Conservation (phyloP, 1,140 invertebrate genomes). For the Phortica variegata region DNA sequence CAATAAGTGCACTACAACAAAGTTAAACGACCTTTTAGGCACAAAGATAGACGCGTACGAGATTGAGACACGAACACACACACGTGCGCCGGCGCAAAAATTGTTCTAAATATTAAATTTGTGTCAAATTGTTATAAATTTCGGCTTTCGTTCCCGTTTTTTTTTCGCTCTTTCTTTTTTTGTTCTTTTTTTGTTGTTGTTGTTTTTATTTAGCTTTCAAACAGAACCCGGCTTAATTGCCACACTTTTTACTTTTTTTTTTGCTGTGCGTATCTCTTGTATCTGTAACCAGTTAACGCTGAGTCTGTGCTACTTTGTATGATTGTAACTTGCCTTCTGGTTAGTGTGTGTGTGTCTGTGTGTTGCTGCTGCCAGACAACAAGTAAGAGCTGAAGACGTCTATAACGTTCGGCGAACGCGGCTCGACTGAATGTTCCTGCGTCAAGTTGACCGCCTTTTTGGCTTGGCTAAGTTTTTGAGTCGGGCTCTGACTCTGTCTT, state of each 20-base stretch:
- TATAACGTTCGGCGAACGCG: slow-evolving; percentile 43
- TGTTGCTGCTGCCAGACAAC: slow-evolving; percentile 6
- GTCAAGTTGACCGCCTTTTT: slow-evolving; percentile 46
- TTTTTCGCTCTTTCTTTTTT: slow-evolving; percentile 2
- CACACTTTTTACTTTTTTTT: slow-evolving; percentile 8
- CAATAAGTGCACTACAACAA: not conserved
- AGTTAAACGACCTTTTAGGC: not conserved
- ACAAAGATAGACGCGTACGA: not conserved
- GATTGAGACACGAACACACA: not conserved
- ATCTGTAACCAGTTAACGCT: not conserved
- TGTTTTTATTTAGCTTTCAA: too few relatives aligned
- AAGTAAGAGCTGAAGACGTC: slow-evolving; percentile 29
- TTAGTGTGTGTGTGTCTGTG: slow-evolving; percentile 6
- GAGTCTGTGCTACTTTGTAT: not conserved
- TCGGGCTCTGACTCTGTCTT: not conserved
- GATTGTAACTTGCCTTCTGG: slow-evolving; percentile 1
- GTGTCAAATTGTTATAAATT: too few relatives aligned
- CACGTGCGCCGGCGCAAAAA: too few relatives aligned
- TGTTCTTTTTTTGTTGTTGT: slow-evolving; percentile 2
- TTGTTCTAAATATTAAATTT: too few relatives aligned
- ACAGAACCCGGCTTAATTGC: too few relatives aligned
- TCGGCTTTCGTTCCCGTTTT: too few relatives aligned
- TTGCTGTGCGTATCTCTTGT: not conserved
- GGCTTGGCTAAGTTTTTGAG: slow-evolving; percentile 26
- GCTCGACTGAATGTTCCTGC: slow-evolving; percentile 49